phyloP scores from a whole-genome alignment of 2,888 invertebrate species.

The Pheosia tremula region DNA sequence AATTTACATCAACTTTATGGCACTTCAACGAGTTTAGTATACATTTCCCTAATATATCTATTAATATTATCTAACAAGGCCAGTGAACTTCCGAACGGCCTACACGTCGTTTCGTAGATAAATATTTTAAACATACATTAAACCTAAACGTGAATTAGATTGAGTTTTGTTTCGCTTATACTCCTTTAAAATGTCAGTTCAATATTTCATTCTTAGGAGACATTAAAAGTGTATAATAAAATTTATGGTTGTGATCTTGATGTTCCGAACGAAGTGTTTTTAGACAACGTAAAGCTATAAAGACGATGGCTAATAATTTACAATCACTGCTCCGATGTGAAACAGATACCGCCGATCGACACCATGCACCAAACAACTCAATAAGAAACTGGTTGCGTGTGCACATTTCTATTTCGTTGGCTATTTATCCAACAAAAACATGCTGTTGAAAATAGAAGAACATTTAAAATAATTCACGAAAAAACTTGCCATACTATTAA shows the following conservation, averaged over 20 bases:
- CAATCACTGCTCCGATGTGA: constrained; percentile 27
- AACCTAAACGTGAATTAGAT: not conserved
- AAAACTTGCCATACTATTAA: too few relatives aligned
- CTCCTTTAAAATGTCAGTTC: not conserved
- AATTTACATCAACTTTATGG: constrained; percentile 8
- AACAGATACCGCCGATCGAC: constrained; percentile 21
- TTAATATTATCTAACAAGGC: constrained; percentile 4
- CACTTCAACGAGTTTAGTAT: constrained; percentile 12
- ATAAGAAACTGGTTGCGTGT: constrained; percentile 18
- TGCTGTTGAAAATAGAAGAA: too few relatives aligned
- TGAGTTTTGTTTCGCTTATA: not conserved
- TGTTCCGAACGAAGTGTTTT: constrained; percentile 30
- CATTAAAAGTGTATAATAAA: constrained; percentile 6
- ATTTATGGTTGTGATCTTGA: constrained; percentile 29
- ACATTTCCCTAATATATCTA: not conserved
- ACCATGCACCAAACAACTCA: constrained; percentile 17
- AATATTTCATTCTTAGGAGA: not conserved
- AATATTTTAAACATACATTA: constrained; percentile 3
- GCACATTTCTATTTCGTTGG: constrained; percentile 1
- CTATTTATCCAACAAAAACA: too few relatives aligned
- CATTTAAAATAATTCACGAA: too few relatives aligned
- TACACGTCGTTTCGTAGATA: not conserved
- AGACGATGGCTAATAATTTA: constrained; percentile 50
- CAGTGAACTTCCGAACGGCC: not conserved
- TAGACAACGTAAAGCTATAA: constrained; percentile 45